phyloP scores from a whole-genome alignment of 2,113 vertebrate genomes.

The Stegostoma tigrinum region DNA sequence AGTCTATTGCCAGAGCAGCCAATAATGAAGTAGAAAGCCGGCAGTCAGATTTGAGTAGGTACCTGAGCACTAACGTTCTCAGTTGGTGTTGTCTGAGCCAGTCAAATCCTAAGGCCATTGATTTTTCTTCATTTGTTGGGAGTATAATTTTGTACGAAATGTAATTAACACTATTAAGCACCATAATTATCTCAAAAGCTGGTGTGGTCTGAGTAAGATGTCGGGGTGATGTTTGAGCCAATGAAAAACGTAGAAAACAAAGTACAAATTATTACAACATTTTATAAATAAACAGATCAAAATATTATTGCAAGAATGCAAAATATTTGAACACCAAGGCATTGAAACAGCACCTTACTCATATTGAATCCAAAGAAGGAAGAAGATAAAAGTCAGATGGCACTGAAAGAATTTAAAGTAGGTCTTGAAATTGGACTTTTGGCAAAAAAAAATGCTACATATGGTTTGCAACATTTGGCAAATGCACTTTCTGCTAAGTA shows the following conservation, averaged over 20 bases:
- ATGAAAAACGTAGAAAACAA: background rate
- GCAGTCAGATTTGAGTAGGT: background rate
- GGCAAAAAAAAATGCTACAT: background rate
- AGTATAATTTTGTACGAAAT: slow-evolving; percentile 1
- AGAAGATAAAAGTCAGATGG: background rate
- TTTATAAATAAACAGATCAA: background rate
- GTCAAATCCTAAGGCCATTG: background rate
- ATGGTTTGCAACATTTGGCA: slow-evolving; percentile 23
- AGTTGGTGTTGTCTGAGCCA: background rate
- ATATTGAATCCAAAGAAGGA: background rate
- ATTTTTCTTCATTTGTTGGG: slow-evolving; percentile 18
- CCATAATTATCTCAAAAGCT: background rate
- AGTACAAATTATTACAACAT: background rate
- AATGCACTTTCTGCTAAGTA: background rate
- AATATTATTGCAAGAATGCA: background rate
- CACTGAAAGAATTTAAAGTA: background rate
- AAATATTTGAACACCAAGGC: background rate
- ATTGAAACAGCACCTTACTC: background rate
- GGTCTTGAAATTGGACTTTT: background rate
- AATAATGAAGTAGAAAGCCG: background rate
- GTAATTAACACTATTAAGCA: slow-evolving; percentile 10
- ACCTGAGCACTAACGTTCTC: background rate
- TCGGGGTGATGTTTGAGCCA: background rate
- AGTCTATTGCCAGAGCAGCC: no score
- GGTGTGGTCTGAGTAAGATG: background rate